These are phyloP conservation scores for Sinosuthora webbiana DNA, from an alignment of 2,113 vertebrate species.

Conservation along the genomic window DNA sequence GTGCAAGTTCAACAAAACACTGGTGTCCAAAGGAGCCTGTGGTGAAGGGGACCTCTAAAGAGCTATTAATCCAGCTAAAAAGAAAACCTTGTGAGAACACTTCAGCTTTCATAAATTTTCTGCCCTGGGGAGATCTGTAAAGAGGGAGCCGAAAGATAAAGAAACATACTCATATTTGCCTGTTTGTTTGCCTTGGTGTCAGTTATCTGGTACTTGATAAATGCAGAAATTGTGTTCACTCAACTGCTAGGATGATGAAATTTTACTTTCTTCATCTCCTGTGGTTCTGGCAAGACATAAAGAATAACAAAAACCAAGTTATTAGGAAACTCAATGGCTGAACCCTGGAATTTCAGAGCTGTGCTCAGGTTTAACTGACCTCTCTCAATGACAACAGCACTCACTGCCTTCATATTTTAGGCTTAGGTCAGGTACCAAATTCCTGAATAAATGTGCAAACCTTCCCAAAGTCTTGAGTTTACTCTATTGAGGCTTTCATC, in stretches of 20 bases:
- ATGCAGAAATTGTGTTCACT: conserved; percentile 30
- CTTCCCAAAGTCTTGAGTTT: background rate
- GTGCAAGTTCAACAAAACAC: conserved; percentile 33
- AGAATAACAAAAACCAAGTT: background rate
- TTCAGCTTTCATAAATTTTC: conserved; percentile 39
- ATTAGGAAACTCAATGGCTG: background rate
- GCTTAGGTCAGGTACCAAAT: background rate
- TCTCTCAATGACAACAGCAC: background rate
- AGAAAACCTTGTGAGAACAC: conserved; percentile 48
- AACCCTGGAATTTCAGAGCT: background rate
- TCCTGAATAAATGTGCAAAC: background rate
- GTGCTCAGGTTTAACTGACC: background rate
- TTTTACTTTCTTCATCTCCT: conserved; percentile 34
- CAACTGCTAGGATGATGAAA: conserved; percentile 15
- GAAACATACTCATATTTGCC: conserved; percentile 17
- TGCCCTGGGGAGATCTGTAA: conserved; percentile 2
- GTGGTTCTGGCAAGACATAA: conserved; percentile 33
- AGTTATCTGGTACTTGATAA: conserved; percentile 39
- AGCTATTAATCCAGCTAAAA: conserved; percentile 25
- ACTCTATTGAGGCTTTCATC: background rate
- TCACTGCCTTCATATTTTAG: background rate
- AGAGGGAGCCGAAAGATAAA: conserved; percentile 13
- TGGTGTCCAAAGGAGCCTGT: conserved; percentile 7
- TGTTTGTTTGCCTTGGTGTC: conserved; percentile 47
- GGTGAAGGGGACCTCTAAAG: conserved; percentile 26